Conservation (phyloP, 2,888 invertebrate genomes). For the Lepidochrysops patricia region DNA sequence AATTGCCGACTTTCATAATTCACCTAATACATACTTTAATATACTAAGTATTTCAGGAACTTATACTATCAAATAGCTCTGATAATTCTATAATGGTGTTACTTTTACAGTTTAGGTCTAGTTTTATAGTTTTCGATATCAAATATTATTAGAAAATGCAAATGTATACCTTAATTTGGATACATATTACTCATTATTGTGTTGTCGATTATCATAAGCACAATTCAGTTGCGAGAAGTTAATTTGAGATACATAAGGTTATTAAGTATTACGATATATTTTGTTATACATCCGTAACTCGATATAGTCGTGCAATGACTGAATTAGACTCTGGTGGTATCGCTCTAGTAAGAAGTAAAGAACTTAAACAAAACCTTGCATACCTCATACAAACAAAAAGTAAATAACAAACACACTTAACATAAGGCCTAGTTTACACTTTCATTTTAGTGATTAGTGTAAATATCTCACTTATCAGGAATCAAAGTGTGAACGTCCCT, state of each 20-base stretch:
- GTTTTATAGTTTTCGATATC: background rate
- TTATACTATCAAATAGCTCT: background rate
- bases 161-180: background rate
- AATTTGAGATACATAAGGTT: too few relatives aligned
- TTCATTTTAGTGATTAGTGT: too few relatives aligned
- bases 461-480: too few relatives aligned
- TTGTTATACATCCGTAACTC: background rate
- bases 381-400: slow-evolving; percentile 28
- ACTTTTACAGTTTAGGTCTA: background rate
- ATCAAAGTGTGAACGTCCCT: too few relatives aligned
- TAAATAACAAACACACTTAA: slow-evolving; percentile 47
- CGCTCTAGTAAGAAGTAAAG: slow-evolving; percentile 13
- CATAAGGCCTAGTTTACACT: too few relatives aligned
- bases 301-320: background rate
- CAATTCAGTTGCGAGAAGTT: too few relatives aligned
- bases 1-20: background rate
- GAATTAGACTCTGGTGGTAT: background rate
- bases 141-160: too few relatives aligned
- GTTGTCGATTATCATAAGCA: too few relatives aligned
- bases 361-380: slow-evolving; percentile 24
- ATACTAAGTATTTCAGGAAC: background rate
- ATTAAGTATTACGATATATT: too few relatives aligned
- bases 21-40: background rate
- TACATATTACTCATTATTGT: background rate
- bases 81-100: background rate